Percentiles rank a stretch among this genome's conserved stretches.
These are phyloP conservation scores for Clostera curtula DNA, from an alignment of 2,888 invertebrate genomes.

Conservation along the genomic window DNA sequence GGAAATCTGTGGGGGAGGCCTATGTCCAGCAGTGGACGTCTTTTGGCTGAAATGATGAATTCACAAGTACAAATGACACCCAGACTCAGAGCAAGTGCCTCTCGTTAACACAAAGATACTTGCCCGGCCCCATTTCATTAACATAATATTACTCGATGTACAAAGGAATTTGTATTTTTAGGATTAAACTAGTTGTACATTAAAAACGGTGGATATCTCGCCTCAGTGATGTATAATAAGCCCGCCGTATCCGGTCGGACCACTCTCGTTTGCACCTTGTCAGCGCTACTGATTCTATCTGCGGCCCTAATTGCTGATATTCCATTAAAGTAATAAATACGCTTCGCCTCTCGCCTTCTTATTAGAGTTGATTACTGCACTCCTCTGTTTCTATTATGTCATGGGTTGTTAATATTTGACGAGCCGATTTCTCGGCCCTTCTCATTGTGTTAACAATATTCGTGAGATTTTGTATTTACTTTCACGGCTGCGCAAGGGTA, in stretches of 20 bases:
- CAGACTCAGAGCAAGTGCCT: no score
- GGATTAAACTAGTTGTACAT: no score
- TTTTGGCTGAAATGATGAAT: no score
- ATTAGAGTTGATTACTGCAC: slow-evolving; percentile 66
- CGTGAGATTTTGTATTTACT: slow-evolving; percentile 47
- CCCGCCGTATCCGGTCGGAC: slow-evolving; percentile 57
- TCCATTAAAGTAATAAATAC: slow-evolving; percentile 72
- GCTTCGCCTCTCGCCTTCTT: slow-evolving; percentile 61
- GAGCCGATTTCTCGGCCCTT: slow-evolving; percentile 44
- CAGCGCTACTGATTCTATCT: slow-evolving; percentile 71
- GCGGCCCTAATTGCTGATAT: slow-evolving; percentile 68
- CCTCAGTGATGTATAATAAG: slow-evolving; percentile 23
- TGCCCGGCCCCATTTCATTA: no score
- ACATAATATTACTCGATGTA: no score
- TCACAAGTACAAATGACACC: no score
- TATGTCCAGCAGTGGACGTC: no score
- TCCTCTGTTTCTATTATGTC: slow-evolving; percentile 61
- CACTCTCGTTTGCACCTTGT: slow-evolving; percentile 74
- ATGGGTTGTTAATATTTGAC: slow-evolving; percentile 58
- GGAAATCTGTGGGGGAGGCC: no score
- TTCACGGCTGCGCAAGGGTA: slow-evolving; percentile 37
- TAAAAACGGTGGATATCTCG: no score
- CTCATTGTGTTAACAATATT: slow-evolving; percentile 44
- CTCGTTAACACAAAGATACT: no score
- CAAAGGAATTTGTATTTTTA: no score